These are phyloP conservation scores for Pygathrix nemaeus DNA, from an alignment of 2,113 vertebrate species.

Conservation along the genomic window DNA sequence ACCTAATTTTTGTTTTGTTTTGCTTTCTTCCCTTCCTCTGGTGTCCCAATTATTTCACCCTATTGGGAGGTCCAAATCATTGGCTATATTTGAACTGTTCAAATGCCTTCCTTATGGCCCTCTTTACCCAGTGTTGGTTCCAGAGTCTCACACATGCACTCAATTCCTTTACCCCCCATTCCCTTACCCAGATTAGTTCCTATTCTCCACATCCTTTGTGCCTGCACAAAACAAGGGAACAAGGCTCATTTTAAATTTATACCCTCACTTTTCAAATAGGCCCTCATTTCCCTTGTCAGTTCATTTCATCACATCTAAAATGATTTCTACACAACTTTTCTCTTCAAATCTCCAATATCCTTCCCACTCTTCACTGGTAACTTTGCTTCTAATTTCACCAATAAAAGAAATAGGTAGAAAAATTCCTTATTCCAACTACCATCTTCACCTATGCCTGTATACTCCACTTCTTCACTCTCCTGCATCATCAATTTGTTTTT, in stretches of 20 bases:
- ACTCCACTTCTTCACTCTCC: neutral
- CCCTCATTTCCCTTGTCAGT: neutral
- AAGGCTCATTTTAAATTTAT: neutral
- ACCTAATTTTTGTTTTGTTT: neutral
- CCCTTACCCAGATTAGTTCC: neutral
- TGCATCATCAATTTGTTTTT: neutral
- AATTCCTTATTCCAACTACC: neutral
- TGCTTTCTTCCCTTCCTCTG: neutral
- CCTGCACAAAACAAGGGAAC: neutral
- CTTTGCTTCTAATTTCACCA: neutral
- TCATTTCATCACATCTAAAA: neutral
- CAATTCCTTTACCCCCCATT: fast-evolving
- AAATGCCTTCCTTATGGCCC: neutral
- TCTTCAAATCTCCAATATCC: neutral
- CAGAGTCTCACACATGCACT: fast-evolving
- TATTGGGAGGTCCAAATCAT: neutral
- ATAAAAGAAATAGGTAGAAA: neutral
- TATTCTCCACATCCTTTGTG: neutral
- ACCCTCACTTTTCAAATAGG: neutral
- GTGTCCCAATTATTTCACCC: neutral
- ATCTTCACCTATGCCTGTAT: neutral
- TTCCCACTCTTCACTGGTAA: neutral
- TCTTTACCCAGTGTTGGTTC: neutral
- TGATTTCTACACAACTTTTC: neutral
- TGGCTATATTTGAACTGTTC: neutral